Evolutionary conservation across 2,888 invertebrate genomes (phyloP).

Genomic region (Stomorhina lunata): DNA sequence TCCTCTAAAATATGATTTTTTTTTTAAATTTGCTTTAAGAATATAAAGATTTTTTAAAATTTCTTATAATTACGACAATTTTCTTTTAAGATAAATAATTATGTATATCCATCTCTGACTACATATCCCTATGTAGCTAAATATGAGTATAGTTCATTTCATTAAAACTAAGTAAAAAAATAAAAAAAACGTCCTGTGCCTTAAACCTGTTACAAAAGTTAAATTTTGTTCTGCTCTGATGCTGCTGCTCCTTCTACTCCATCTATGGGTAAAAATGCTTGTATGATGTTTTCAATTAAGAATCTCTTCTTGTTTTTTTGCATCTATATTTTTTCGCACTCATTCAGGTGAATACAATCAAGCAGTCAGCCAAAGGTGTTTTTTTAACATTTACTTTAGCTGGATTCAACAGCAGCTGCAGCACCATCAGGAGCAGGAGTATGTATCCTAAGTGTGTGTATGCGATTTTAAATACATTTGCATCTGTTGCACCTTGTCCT

Average conservation of each 20-base stretch:
- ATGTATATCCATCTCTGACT: too few species aligned
- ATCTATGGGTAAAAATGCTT: background rate
- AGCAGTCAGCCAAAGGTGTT: background rate
- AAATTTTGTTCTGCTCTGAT: background rate
- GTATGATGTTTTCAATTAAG: constrained; percentile 44
- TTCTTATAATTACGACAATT: too few species aligned
- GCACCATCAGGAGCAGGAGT: background rate
- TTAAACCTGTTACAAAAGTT: background rate
- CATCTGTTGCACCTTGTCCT: constrained; percentile 50
- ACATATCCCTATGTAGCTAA: background rate
- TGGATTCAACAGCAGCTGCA: background rate
- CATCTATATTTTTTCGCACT: background rate
- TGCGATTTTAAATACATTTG: constrained; percentile 21
- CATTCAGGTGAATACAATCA: background rate
- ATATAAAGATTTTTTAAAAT: too few species aligned
- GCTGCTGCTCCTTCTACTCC: background rate
- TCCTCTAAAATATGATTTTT: too few species aligned
- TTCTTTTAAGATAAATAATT: too few species aligned
- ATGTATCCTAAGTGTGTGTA: background rate
- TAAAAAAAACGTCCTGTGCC: background rate
- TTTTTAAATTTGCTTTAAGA: too few species aligned
- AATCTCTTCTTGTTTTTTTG: background rate
- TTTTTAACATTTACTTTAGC: background rate
- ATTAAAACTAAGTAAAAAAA: background rate
- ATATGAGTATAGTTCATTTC: background rate